Conservation (phyloP, 2,113 vertebrate genomes). For the Hyperopisus bebe region DNA sequence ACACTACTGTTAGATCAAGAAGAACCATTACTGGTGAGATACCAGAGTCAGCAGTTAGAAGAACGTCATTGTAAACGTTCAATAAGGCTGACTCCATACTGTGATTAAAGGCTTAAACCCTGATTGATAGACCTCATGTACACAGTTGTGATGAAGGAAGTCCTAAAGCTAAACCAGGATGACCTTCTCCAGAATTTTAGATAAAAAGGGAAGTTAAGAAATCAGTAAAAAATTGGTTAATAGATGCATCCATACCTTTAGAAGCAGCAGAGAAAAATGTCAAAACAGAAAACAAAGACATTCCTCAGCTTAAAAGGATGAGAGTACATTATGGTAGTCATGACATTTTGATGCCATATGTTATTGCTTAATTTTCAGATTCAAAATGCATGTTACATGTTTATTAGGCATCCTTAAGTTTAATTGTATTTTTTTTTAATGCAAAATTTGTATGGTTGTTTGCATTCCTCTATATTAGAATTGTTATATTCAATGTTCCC, state of each 20-base stretch:
- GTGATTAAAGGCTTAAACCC: neutral
- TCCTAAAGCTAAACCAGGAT: neutral
- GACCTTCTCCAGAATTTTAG: neutral
- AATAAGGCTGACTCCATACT: neutral
- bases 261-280: neutral
- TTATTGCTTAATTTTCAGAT: neutral
- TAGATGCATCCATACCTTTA: neutral
- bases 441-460: neutral
- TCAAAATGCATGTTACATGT: neutral
- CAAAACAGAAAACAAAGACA: neutral
- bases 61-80: neutral
- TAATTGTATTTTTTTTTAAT: neutral
- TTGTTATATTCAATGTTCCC: neutral
- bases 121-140: neutral
- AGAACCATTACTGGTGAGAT: neutral
- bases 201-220: neutral
- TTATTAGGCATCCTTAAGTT: neutral
- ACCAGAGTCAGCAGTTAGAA: neutral
- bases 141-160: neutral
- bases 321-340: neutral
- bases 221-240: neutral
- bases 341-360: neutral
- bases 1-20: neutral
- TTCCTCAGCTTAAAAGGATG: neutral
- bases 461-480: neutral